Base-by-base conservation (phyloP, 2,888 invertebrate species). In the Dasypolia templi region DNA sequence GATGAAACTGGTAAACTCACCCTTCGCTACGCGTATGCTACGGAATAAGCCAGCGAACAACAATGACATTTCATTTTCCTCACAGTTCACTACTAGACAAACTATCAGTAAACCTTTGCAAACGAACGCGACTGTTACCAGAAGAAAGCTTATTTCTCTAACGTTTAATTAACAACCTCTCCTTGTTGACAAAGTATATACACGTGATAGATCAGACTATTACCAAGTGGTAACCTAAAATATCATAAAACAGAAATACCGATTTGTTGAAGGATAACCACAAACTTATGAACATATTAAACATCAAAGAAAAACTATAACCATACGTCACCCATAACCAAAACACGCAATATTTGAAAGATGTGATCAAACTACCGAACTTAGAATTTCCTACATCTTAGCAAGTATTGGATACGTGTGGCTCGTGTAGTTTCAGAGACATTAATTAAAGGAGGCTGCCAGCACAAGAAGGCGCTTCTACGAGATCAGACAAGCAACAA, bases 371-470 rank as follows among this genome's bases (percentile, higher is more conserved):
- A 91, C 87, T 90, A 89, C 80, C 72, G 75, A 87, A 91, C 88
- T 92, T 90, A 89, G 83, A 89, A 91, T 92, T 92, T 91, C 89
- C 91, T 89, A 87, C 90, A 87, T 90, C 90, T 89, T 89, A 90
- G 87, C 86, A 87, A 90, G 91, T 92, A 93, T 91, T 90, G 87
- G 90, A 89, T 91, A 92, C 91, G 90, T 92, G 92, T 86, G 87
- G 87, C 89, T 90, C 86, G 86, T 91, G 87, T 91, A 92, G 93
- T 93, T 92, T 88, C 91, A 85, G 90, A 92, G 94, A 94, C 94
- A 94, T 95, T 95, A 95, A 95, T 95, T 95, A 95, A 94, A 93
- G 93, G 92, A 91, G 90, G 87, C 93, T 94, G 95, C 94, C 95
- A 95, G 88, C 91, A 88, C 95, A 95, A 95, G 94, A 94, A 94